Percentiles rank a stretch among this genome's conserved stretches.
Evolutionary conservation across 2,113 vertebrate species (phyloP).

Genomic region (Catharus bicknelli): DNA sequence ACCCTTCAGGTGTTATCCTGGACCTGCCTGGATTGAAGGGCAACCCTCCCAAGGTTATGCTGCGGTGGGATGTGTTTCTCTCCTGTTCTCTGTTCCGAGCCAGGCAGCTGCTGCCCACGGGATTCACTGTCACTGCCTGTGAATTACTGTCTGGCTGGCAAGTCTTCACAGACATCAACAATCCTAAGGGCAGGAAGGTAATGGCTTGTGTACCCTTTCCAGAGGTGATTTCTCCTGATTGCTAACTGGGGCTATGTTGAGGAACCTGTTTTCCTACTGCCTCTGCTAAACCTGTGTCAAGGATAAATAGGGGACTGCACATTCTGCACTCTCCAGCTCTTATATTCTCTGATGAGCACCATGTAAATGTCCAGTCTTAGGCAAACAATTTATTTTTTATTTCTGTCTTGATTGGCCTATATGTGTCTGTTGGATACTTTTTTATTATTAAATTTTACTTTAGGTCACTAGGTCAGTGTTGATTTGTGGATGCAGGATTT

Average conservation of each 20-base stretch:
- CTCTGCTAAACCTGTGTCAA: not conserved
- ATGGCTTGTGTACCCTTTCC: not conserved
- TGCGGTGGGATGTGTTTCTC: not conserved
- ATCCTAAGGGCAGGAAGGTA: not conserved
- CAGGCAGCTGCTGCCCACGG: not conserved
- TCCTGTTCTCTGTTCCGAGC: not conserved
- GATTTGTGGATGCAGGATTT: constrained; percentile 30
- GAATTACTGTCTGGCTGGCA: not conserved
- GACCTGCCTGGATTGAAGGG: not conserved
- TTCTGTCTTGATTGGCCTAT: not conserved
- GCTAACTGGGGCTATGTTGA: not conserved
- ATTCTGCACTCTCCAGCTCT: not conserved
- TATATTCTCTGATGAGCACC: not conserved
- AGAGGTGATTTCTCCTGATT: not conserved
- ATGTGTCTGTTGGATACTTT: not conserved
- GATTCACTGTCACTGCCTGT: not conserved
- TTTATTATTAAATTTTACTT: not conserved
- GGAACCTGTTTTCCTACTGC: not conserved
- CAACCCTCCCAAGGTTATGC: not conserved
- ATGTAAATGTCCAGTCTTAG: not conserved
- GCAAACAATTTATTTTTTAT: not conserved
- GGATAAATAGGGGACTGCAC: constrained; percentile 7
- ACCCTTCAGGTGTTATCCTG: not conserved
- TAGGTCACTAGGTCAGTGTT: constrained; percentile 49
- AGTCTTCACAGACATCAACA: not conserved